Conservation (phyloP, 2,113 vertebrate genomes). For the Dendropsophus ebraccatus region DNA sequence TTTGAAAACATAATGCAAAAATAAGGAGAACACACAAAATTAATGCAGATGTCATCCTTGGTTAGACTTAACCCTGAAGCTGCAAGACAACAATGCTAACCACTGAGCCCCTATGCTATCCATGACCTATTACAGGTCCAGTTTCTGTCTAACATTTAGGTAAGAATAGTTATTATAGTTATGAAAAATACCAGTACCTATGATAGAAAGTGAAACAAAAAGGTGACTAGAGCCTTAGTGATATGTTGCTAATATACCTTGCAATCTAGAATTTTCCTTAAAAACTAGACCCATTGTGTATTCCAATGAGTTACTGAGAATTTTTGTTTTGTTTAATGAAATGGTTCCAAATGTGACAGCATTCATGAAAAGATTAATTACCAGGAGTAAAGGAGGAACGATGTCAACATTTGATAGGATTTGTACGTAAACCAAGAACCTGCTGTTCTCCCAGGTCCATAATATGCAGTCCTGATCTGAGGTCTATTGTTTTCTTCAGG, state of each 20-base stretch:
- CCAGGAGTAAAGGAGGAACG: constrained; percentile 76
- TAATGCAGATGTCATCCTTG: too few relatives aligned
- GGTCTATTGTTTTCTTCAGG: constrained; percentile 74
- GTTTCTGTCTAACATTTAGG: background rate
- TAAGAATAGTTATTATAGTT: background rate
- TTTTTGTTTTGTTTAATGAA: constrained; percentile 69
- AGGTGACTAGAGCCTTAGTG: background rate
- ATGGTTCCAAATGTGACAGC: constrained; percentile 76
- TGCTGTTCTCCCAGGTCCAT: constrained; percentile 77
- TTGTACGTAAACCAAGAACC: constrained; percentile 76
- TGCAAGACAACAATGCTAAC: too few relatives aligned
- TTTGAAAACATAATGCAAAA: too few relatives aligned
- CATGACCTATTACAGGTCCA: background rate
- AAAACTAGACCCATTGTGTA: background rate
- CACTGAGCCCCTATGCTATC: background rate
- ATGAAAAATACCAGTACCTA: background rate
- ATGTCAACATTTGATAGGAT: constrained; percentile 81
- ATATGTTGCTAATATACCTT: background rate
- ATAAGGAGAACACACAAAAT: too few relatives aligned
- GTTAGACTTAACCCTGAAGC: too few relatives aligned
- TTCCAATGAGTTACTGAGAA: constrained; percentile 32
- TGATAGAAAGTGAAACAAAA: background rate
- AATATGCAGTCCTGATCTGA: constrained; percentile 78
- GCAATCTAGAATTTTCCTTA: background rate
- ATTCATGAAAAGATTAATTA: constrained; percentile 84